These are phyloP conservation scores for Petrolisthes manimaculis DNA, from an alignment of 2,888 invertebrate genomes.

Conservation along the genomic window DNA sequence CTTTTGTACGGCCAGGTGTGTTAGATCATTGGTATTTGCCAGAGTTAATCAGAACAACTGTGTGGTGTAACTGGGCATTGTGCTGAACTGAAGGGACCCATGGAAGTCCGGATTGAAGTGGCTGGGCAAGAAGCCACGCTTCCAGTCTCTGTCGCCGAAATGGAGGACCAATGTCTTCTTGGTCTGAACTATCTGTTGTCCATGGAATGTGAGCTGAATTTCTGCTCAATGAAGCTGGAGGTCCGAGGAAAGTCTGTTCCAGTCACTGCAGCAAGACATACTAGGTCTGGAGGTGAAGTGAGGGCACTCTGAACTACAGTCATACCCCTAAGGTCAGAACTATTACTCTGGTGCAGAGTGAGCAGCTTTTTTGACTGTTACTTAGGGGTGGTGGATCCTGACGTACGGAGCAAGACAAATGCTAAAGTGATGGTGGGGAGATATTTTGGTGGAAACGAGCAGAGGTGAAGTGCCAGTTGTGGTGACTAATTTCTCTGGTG, in stretches of 20 bases:
- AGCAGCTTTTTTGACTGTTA: conserved; percentile 15
- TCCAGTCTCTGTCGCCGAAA: conserved; percentile 1
- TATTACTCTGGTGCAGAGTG: conserved; percentile 11
- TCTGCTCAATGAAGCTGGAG: conserved; percentile 15
- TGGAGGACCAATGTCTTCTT: not conserved
- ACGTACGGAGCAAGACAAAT: not conserved
- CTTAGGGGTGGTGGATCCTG: conserved; percentile 10
- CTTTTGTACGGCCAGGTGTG: conserved; percentile 8
- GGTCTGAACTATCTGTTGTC: not conserved
- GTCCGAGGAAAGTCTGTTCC: conserved; percentile 9
- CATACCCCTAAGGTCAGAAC: conserved; percentile 12
- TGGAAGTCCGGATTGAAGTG: conserved; percentile 1
- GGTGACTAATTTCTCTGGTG: not conserved
- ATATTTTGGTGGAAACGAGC: not conserved
- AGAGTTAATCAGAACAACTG: conserved; percentile 19
- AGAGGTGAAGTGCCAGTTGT: not conserved
- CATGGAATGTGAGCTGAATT: not conserved
- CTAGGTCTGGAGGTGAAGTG: conserved; percentile 11
- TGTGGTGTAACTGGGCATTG: not conserved
- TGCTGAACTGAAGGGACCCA: not conserved
- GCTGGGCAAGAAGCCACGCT: not conserved
- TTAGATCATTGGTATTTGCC: conserved; percentile 26
- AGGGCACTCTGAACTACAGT: conserved; percentile 17
- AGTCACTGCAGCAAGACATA: conserved; percentile 18
- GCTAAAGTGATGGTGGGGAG: not conserved